Evolutionary conservation across 2,113 vertebrate species (phyloP).

Genomic region (Zootoca vivipara): DNA sequence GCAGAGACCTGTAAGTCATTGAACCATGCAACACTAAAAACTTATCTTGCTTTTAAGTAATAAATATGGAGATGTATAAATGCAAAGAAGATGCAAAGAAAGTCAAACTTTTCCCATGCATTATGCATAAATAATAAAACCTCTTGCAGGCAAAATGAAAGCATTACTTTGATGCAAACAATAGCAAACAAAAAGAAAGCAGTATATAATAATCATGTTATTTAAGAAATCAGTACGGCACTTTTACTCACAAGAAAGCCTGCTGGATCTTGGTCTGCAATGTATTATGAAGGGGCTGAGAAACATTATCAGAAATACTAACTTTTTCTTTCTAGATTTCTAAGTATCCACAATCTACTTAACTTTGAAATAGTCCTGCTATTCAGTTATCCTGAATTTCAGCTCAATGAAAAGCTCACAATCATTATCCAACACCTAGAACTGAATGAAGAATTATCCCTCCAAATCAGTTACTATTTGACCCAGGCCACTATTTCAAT

Average conservation of each 20-base stretch:
- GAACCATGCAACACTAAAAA: not conserved
- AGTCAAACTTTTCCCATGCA: not conserved
- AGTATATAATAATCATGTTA: not conserved
- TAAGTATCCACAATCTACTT: not conserved
- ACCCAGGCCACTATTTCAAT: not conserved
- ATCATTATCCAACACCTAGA: not conserved
- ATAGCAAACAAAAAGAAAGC: not conserved
- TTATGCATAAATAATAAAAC: not conserved
- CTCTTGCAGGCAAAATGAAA: not conserved
- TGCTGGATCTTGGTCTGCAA: not conserved
- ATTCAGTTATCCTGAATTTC: not conserved
- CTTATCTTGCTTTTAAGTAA: not conserved
- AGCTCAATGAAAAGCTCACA: not conserved
- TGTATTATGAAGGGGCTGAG: not conserved
- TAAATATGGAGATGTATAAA: not conserved
- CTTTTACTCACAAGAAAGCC: not conserved
- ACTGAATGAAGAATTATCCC: not conserved
- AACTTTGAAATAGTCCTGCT: not conserved
- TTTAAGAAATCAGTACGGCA: not conserved
- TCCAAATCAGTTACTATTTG: not conserved
- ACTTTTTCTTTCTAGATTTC: not conserved
- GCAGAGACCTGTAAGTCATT: not conserved
- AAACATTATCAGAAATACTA: not conserved
- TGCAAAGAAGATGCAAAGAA: not conserved
- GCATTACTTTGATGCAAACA: not conserved